A percentile compares a stretch with the other conserved stretches of the same genome.
These are phyloP conservation scores for Lagocephalus sceleratus DNA, from an alignment of 2,797 vertebrate genomes.

Conservation along the genomic window DNA sequence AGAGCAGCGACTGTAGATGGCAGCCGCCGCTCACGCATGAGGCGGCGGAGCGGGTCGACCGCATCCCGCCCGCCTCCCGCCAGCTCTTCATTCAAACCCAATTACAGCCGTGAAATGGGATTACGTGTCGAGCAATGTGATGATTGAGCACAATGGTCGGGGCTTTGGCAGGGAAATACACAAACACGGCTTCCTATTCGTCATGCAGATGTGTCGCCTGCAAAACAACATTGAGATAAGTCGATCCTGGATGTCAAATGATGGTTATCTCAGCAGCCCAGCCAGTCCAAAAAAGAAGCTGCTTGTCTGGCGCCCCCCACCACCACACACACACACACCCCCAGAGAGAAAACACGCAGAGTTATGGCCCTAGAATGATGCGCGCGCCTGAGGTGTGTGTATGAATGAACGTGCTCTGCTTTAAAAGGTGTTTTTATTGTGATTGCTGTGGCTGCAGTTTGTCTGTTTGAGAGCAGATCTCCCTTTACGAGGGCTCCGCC, in stretches of 20 bases:
- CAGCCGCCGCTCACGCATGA: conserved; percentile 25
- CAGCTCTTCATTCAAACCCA: conserved; percentile 65
- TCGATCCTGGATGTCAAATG: conserved; percentile 49
- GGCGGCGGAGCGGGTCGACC: conserved; percentile 8
- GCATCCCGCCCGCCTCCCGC: conserved; percentile 51
- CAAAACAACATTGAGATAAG: conserved; percentile 59
- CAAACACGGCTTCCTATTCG: conserved; percentile 55
- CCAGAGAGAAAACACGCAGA: conserved; percentile 53
- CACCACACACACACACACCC: conserved; percentile 8
- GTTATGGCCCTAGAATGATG: conserved; percentile 67
- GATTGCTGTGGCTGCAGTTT: conserved; percentile 60
- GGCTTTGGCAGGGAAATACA: conserved; percentile 57
- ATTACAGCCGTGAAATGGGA: conserved; percentile 72
- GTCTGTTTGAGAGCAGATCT: conserved; percentile 60
- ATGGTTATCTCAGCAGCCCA: conserved; percentile 58
- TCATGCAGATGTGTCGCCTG: conserved; percentile 50
- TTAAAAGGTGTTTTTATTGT: conserved; percentile 65
- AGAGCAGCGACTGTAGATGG: conserved; percentile 56
- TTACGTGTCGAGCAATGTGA: conserved; percentile 72
- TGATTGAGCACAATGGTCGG: conserved; percentile 68
- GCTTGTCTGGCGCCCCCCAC: conserved; percentile 40
- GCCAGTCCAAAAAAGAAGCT: conserved; percentile 50
- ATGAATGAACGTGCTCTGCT: conserved; percentile 60
- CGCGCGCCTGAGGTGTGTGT: conserved; percentile 55
- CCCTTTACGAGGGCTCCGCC: conserved; percentile 66